Evolutionary conservation across 2,113 vertebrate genomes (phyloP).

Genomic region (Sus scrofa): T2T-Sscrofa CM000827.6:109263001-109263500

Average conservation of each 20-base stretch:
- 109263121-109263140: background rate
- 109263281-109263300: background rate
- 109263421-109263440: background rate
- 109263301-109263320: background rate
- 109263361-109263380: background rate
- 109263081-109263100: too few relatives aligned
- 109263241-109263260: too few relatives aligned
- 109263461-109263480: too few relatives aligned
- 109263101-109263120: background rate
- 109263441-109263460: background rate
- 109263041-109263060: background rate
- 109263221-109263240: background rate
- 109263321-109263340: too few relatives aligned
- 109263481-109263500: background rate
- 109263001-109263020: too few relatives aligned
- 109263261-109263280: background rate
- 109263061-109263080: fast-evolving
- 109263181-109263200: background rate
- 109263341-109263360: fast-evolving
- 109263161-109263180: too few relatives aligned
- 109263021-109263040: background rate
- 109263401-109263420: background rate
- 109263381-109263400: background rate
- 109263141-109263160: background rate
- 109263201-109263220: background rate